Percentiles rank a stretch among this genome's conserved stretches.
Evolutionary conservation across 2,888 invertebrate species (phyloP).

Genomic region (Eupsilia transversa): DNA sequence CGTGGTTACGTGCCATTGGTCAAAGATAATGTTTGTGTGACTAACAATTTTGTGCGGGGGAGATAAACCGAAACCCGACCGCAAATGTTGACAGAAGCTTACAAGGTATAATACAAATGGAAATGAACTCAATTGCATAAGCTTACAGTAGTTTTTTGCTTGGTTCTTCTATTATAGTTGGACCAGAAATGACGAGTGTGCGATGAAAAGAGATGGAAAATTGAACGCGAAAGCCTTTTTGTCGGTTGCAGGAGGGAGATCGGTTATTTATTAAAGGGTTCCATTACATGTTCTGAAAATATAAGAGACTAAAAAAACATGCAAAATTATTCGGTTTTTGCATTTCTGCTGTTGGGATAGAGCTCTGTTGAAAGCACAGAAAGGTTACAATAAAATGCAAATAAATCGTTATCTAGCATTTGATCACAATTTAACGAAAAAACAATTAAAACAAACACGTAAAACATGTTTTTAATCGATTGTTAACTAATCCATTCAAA

Average conservation of each 20-base stretch:
- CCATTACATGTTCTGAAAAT: slow-evolving; percentile 57
- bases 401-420: not conserved
- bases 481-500: not conserved
- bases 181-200: slow-evolving; percentile 73
- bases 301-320: slow-evolving; percentile 27
- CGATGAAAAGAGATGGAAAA: slow-evolving; percentile 79
- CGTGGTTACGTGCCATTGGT: slow-evolving; percentile 87
- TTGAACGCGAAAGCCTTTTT: slow-evolving; percentile 70
- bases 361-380: not conserved
- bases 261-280: slow-evolving; percentile 69
- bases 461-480: not conserved
- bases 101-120: slow-evolving; percentile 56
- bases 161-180: slow-evolving; percentile 63
- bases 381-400: not conserved
- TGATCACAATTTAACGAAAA: not conserved
- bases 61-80: slow-evolving; percentile 87
- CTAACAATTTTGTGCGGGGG: slow-evolving; percentile 87
- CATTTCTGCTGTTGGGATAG: no score
- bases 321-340: not conserved
- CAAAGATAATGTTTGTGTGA: slow-evolving; percentile 89
- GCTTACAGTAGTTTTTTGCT: slow-evolving; percentile 43
- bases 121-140: slow-evolving; percentile 65
- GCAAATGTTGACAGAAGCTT: slow-evolving; percentile 86
- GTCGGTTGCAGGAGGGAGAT: slow-evolving; percentile 73
- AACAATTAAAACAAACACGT: not conserved